phyloP scores from a whole-genome alignment of 2,113 vertebrate species.

The Dasypus novemcinctus region DNA sequence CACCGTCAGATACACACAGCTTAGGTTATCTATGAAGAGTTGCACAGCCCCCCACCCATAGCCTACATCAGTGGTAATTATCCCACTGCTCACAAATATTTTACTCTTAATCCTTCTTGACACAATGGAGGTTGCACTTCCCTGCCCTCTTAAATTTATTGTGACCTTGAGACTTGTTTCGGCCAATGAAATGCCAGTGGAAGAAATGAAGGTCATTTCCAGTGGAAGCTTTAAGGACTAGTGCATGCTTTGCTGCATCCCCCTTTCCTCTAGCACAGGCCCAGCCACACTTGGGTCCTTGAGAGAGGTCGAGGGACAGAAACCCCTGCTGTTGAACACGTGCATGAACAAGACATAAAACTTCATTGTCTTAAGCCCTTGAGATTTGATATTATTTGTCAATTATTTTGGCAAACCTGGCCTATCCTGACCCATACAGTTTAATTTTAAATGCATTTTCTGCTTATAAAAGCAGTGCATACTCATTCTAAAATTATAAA shows the following conservation, averaged over 20 bases:
- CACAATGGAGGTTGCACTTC: not conserved
- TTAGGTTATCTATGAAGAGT: too few relatives aligned
- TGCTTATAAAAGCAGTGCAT: not conserved
- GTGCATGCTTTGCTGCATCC: too few relatives aligned
- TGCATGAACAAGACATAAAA: not conserved
- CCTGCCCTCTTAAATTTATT: not conserved
- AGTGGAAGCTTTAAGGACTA: not conserved
- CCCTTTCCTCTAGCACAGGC: not conserved
- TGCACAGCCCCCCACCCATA: too few relatives aligned
- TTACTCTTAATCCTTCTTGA: not conserved
- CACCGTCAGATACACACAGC: too few relatives aligned
- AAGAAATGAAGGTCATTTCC: not conserved
- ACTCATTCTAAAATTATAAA: not conserved
- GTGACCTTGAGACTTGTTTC: not conserved
- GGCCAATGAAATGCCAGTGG: not conserved
- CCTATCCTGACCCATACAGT: not conserved
- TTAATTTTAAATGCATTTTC: not conserved
- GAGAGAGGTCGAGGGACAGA: not conserved
- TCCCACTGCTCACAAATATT: not conserved
- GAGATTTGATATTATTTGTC: not conserved
- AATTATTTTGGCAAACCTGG: not conserved
- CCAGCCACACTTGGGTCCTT: not conserved
- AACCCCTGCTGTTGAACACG: not conserved
- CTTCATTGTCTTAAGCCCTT: not conserved
- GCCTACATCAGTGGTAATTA: not conserved